Evolutionary conservation across 2,113 vertebrate species (phyloP).

Genomic region (Promerops cafer): DNA sequence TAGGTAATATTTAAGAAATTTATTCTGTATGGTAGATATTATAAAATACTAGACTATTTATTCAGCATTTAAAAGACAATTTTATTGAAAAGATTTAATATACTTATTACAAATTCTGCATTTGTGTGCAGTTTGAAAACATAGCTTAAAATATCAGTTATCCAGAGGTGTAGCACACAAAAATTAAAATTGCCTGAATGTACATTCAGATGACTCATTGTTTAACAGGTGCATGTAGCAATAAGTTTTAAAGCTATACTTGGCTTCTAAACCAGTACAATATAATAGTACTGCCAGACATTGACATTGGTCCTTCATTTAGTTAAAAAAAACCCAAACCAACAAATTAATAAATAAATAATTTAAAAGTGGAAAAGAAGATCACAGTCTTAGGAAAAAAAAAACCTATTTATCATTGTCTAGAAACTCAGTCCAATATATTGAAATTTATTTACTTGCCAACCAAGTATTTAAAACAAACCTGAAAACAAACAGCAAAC

Average conservation of each 20-base stretch:
- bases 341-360: background rate
- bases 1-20: background rate
- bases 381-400: background rate
- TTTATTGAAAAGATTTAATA: background rate
- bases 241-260: background rate
- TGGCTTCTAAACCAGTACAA: background rate
- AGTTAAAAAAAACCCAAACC: background rate
- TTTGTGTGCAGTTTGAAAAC: background rate
- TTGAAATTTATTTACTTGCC: background rate
- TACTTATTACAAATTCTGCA: background rate
- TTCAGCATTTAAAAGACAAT: background rate
- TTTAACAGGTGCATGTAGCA: constrained; percentile 33
- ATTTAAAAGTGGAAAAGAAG: background rate
- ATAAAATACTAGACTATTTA: background rate
- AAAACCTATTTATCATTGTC: background rate
- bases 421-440: background rate
- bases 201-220: constrained; percentile 8
- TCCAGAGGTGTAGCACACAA: background rate
- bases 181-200: background rate
- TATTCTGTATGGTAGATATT: background rate
- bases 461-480: background rate
- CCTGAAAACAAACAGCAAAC: accelerated
- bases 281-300: background rate
- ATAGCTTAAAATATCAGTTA: background rate
- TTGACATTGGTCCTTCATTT: background rate